These are phyloP conservation scores for Agrotis puta DNA, from an alignment of 2,888 invertebrate genomes.

Conservation along the genomic window DNA sequence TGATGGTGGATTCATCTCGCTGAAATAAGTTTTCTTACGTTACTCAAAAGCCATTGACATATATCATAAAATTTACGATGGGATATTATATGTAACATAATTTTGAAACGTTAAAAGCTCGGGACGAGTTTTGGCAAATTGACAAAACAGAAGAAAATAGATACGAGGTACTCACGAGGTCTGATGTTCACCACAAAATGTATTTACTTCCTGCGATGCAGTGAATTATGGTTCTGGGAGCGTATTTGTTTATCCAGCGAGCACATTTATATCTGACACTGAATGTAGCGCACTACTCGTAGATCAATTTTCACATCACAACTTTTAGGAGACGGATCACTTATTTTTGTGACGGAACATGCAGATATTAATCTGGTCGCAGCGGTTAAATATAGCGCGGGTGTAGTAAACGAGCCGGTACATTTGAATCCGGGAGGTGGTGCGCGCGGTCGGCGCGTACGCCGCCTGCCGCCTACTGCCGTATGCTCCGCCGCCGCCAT, in stretches of 20 bases:
- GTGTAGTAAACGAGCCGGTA: slow-evolving; percentile 84
- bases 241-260: slow-evolving; percentile 76
- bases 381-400: slow-evolving; percentile 89
- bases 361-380: slow-evolving; percentile 87
- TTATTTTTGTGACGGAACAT: slow-evolving; percentile 85
- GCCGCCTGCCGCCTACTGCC: slow-evolving; percentile 89
- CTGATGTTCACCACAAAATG: slow-evolving; percentile 75
- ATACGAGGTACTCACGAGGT: slow-evolving; percentile 85
- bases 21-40: slow-evolving; percentile 80
- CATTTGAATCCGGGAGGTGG: slow-evolving; percentile 80
- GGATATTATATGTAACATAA: slow-evolving; percentile 67
- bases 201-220: slow-evolving; percentile 80
- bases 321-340: slow-evolving; percentile 76
- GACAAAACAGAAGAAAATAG: slow-evolving; percentile 86
- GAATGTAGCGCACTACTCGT: slow-evolving; percentile 72
- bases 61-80: slow-evolving; percentile 67
- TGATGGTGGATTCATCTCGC: slow-evolving; percentile 94
- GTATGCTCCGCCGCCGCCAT: slow-evolving; percentile 83
- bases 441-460: slow-evolving; percentile 88
- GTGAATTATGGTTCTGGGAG: slow-evolving; percentile 62
- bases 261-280: slow-evolving; percentile 77
- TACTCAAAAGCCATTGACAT: slow-evolving; percentile 66
- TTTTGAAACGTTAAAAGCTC: slow-evolving; percentile 72
- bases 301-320: slow-evolving; percentile 84
- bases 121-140: slow-evolving; percentile 83